These are phyloP conservation scores for Osmoderma eremita DNA, from an alignment of 2,888 invertebrate genomes.

Conservation along the genomic window DNA sequence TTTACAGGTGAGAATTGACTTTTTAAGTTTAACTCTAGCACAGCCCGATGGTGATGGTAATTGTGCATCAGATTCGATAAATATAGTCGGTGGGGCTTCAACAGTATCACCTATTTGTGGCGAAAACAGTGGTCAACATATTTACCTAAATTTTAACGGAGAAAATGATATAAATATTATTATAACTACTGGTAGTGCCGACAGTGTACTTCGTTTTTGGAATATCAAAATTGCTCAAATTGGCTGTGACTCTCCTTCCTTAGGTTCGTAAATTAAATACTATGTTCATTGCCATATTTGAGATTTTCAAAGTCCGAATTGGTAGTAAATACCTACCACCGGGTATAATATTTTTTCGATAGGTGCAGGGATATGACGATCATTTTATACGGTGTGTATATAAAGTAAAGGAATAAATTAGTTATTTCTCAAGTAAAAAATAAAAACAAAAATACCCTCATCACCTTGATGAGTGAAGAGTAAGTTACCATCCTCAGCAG, in stretches of 20 bases:
- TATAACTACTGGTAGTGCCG: constrained; percentile 70
- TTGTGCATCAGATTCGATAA: constrained; percentile 77
- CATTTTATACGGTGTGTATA: no score
- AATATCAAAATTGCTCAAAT: constrained; percentile 79
- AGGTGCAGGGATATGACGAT: no score
- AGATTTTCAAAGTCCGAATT: no score
- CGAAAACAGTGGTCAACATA: constrained; percentile 81
- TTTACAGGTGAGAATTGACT: constrained; percentile 80
- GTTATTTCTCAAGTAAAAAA: no score
- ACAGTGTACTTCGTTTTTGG: constrained; percentile 75
- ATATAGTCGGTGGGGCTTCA: constrained; percentile 76
- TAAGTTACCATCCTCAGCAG: no score
- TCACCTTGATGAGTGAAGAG: no score
- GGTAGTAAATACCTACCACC: no score
- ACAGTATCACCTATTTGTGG: constrained; percentile 82
- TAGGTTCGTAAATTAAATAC: constrained; percentile 64
- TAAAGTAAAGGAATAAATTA: no score
- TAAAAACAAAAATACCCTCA: no score
- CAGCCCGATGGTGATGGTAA: constrained; percentile 79
- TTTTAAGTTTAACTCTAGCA: constrained; percentile 75
- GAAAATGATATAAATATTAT: constrained; percentile 71
- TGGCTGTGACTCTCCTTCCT: constrained; percentile 75
- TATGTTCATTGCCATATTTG: no score
- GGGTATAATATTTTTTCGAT: no score
- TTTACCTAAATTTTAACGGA: constrained; percentile 79